Conservation (phyloP, 2,888 invertebrate species). For the Caenorhabditis uteleia region DNA sequence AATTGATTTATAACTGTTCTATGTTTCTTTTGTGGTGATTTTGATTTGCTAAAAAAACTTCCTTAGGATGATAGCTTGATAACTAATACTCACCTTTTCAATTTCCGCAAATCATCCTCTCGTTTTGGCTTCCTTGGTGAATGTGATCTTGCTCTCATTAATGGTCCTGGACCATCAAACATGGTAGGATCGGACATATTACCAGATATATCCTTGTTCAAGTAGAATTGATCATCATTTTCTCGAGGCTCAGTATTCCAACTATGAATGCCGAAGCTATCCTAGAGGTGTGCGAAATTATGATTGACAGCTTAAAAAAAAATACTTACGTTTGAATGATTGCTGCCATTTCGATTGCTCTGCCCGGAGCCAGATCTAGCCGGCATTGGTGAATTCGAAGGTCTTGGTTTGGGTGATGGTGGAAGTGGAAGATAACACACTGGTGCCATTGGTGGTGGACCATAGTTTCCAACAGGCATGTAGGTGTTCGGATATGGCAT, state of each 20-base stretch:
- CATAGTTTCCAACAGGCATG: background rate
- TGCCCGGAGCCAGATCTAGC: background rate
- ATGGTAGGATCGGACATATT: background rate
- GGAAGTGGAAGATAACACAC: slow-evolving; percentile 31
- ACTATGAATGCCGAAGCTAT: slow-evolving; percentile 51
- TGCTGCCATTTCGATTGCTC: slow-evolving; percentile 21
- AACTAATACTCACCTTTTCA: slow-evolving; percentile 14
- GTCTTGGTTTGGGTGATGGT: slow-evolving; percentile 17
- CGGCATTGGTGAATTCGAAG: background rate
- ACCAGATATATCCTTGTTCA: background rate
- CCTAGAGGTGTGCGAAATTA: slow-evolving; percentile 25
- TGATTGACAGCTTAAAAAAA: background rate
- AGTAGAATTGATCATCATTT: slow-evolving; percentile 12
- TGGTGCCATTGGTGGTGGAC: slow-evolving; percentile 10
- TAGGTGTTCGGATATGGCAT: background rate
- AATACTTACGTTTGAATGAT: slow-evolving; percentile 26
- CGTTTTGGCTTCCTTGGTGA: slow-evolving; percentile 37
- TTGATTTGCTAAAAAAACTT: slow-evolving; percentile 37
- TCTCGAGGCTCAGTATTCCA: slow-evolving; percentile 55
- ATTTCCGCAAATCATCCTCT: slow-evolving; percentile 10
- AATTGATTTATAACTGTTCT: slow-evolving; percentile 53
- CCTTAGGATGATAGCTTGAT: background rate
- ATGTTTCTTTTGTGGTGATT: slow-evolving; percentile 44
- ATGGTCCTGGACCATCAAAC: slow-evolving; percentile 17
- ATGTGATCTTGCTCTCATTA: slow-evolving; percentile 40